Base-by-base conservation (phyloP, 2,888 invertebrate species). In the Sericinus montela region DNA sequence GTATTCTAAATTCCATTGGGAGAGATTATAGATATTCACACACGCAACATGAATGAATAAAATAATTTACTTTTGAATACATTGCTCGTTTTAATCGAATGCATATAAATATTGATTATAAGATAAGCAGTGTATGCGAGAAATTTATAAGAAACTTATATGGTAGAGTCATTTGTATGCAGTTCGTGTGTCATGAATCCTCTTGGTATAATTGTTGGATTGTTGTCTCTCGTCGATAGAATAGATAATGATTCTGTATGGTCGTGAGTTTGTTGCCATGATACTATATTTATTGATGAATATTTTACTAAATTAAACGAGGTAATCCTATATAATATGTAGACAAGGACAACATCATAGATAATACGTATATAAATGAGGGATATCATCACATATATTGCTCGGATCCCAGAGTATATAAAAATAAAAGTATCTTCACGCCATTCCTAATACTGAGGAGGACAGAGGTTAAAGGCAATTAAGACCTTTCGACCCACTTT, bases 131-230 rank as follows among this genome's bases (percentile, higher is more conserved):
- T n/a, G 15, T 48, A 43, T 41, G 41, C 9, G 11, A 28, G 14
- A 13, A 28, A 35, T 49, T 45, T 45, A 8, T 19, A 14, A 35
- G 29, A 25, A 45, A 19, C 19, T 11, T 32, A 41, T 47, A 51
- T 37, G 46, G 41, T 37, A 40, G 44, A 52, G 28, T 10, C 9
- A 1, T 43, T 48, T 13, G 34, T 46, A 55, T 52, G 45, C 55
- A 25, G 30, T 14, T 28, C 47, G 40, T 44, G 48, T 48, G 40
- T 10, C 11, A n/a, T 19, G 30, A 48, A 39, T 16, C 39, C 40
- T 48, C 55, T 51, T 37, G 51, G 55, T 46, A 55, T 55, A 55
- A 52, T 55, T 55, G 55, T 55, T 46, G 45, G 46, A 36, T 43
- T 37, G 48, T 43, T 50, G 43, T 14, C 43, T 14, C 5, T 28